Evolutionary conservation across 1,140 invertebrate species (phyloP).

Genomic region (Achroia grisella): DNA sequence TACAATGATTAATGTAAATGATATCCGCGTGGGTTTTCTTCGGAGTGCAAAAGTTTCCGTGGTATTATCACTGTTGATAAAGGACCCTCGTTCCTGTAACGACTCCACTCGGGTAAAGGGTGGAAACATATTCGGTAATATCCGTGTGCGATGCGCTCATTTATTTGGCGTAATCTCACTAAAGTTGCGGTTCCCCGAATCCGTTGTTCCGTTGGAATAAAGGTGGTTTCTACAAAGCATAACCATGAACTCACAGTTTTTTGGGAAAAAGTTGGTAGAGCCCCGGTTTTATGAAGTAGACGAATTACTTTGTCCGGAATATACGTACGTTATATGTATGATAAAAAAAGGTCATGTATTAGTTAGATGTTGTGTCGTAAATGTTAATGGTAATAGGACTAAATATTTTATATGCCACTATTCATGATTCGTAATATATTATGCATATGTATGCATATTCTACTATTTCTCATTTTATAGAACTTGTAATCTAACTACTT

Average conservation of each 20-base stretch:
- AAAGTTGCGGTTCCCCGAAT: constrained; percentile 1
- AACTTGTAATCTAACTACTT: too few relatives aligned
- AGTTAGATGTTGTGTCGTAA: too few relatives aligned
- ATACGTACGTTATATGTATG: background rate
- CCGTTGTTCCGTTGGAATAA: constrained; percentile 33
- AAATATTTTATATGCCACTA: too few relatives aligned
- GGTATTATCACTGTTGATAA: constrained; percentile 11
- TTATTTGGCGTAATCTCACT: constrained; percentile 10
- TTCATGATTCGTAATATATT: too few relatives aligned
- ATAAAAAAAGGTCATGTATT: too few relatives aligned
- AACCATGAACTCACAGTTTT: background rate
- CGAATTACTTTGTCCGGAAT: background rate
- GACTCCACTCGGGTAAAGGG: constrained; percentile 9
- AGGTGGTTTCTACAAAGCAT: background rate
- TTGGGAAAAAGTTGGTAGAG: background rate
- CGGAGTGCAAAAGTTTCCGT: constrained; percentile 6
- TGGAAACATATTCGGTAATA: constrained; percentile 15
- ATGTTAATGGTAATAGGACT: too few relatives aligned
- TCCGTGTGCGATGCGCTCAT: constrained; percentile 9
- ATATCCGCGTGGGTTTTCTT: background rate
- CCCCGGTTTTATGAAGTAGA: constrained; percentile 1
- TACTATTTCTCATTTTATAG: too few relatives aligned
- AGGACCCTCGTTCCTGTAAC: constrained; percentile 8
- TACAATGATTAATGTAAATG: constrained; percentile 3
- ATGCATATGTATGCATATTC: too few relatives aligned